Evolutionary conservation across 37 sponge, comb jelly and placozoan species (phyloP), one percentile per base, ranked within the genome.

Genomic region (Tethya wilhelma): DNA sequence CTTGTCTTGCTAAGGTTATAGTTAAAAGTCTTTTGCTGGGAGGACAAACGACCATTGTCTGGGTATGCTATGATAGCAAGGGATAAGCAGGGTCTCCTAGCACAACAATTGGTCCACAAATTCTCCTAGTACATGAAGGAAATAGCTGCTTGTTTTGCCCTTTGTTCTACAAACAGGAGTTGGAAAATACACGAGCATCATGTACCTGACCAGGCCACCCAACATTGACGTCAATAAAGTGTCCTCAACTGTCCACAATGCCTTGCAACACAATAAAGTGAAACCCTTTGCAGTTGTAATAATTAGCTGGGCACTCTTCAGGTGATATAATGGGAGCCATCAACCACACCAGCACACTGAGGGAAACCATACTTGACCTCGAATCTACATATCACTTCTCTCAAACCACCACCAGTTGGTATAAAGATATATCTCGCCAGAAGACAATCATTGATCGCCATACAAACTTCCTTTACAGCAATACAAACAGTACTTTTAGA

Each of bases 111-210:
- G 73, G 73, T 3, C 72, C 60, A 55, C 36, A 23, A 30, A 80
- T 80, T 17, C 32, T 53, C 4, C 62, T 11, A 11, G 59, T 59
- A 71, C 38, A 56, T 7, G 69, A 1, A 12, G 81, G 81, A 7
- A 80, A 69, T 5, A 66, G 20, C 2, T 29, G 19, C 3, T 44
- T 44, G 17, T 36, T 28, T n/a, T 57, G 36, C 0, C 56, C 81
- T 80, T 69, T 68, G 28, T 9, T 4, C 28, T 38, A 80, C 0
- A 69, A 38, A 23, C 25, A 56, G 41, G 71, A 69, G 53, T 82
- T 82, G n/a, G 53, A 14, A 72, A 82, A 82, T 1, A 82, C 83
- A 20, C 83, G 44, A 1, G 83, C 83, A 73, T 82, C 83, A 8
- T n/a, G n/a, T n/a, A n/a, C 81, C 56, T 58, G 69, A 0, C 81